phyloP scores from a whole-genome alignment of 1,140 invertebrate genomes.

The Mycetomoellerius zeteki region DNA sequence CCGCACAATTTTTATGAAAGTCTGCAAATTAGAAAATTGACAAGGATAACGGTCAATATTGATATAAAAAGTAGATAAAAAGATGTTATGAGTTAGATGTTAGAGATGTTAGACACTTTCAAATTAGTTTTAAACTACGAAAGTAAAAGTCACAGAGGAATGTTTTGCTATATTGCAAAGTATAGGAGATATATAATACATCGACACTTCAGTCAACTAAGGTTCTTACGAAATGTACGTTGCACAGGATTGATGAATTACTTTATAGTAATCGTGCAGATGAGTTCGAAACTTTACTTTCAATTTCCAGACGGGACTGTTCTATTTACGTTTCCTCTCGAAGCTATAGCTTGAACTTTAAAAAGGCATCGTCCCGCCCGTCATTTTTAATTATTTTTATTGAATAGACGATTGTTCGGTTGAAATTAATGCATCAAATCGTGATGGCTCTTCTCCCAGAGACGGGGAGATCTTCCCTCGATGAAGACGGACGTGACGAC shows the following conservation, averaged over 20 bases:
- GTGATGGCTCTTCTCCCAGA: background rate
- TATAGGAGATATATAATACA: constrained; percentile 3
- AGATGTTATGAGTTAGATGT: background rate
- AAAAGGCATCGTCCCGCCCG: background rate
- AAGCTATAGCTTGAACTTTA: background rate
- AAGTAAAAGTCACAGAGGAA: background rate
- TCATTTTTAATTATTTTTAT: constrained; percentile 42
- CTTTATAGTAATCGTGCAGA: background rate
- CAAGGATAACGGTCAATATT: constrained; percentile 7
- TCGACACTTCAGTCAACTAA: constrained; percentile 27
- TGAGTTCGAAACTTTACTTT: background rate
- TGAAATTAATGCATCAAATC: constrained; percentile 15
- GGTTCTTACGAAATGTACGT: background rate
- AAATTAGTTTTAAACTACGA: constrained; percentile 31
- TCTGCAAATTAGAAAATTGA: background rate
- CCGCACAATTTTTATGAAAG: background rate
- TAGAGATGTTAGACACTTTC: constrained; percentile 31
- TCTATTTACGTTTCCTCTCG: background rate
- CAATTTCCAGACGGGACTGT: background rate
- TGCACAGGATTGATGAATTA: constrained; percentile 20
- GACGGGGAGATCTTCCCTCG: constrained; percentile 17
- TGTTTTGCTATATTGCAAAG: background rate
- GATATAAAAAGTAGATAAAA: constrained; percentile 15
- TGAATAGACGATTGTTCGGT: constrained; percentile 19
- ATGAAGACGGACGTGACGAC: constrained; percentile 16